phyloP scores from a whole-genome alignment of 2,113 vertebrate species.

The Cinclus mexicanus region DNA sequence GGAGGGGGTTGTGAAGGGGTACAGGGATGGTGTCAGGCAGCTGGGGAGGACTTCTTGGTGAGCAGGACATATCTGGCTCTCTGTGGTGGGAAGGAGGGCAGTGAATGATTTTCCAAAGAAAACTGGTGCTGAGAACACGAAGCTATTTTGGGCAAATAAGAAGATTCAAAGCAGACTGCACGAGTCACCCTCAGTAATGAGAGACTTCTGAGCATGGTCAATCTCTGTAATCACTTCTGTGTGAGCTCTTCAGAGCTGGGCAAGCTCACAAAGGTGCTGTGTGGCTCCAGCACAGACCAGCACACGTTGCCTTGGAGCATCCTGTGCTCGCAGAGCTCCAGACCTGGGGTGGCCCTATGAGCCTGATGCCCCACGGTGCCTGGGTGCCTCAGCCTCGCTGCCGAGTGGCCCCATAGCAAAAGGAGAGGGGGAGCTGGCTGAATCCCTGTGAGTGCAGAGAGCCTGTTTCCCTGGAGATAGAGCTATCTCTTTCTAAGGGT shows the following conservation, averaged over 20 bases:
- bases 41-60: background rate
- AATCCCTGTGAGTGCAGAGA: constrained; percentile 54
- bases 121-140: constrained; percentile 15
- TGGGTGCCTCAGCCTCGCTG: background rate
- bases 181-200: constrained; percentile 29
- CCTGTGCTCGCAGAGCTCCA: background rate
- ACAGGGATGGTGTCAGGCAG: background rate
- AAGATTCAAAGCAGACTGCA: constrained; percentile 39
- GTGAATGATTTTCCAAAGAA: background rate
- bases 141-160: constrained; percentile 49
- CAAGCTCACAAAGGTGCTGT: background rate
- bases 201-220: background rate
- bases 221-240: background rate
- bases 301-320: background rate
- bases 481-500: constrained; percentile 74
- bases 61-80: background rate
- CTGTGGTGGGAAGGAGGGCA: background rate
- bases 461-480: constrained; percentile 79
- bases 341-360: background rate
- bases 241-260: background rate
- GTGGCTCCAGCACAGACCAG: background rate
- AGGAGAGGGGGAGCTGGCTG: constrained; percentile 59
- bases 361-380: background rate
- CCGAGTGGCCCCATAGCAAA: constrained; percentile 34
- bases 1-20: background rate